These are phyloP conservation scores for Columba janthina DNA, from an alignment of 2,113 vertebrate species.

Conservation along the genomic window DNA sequence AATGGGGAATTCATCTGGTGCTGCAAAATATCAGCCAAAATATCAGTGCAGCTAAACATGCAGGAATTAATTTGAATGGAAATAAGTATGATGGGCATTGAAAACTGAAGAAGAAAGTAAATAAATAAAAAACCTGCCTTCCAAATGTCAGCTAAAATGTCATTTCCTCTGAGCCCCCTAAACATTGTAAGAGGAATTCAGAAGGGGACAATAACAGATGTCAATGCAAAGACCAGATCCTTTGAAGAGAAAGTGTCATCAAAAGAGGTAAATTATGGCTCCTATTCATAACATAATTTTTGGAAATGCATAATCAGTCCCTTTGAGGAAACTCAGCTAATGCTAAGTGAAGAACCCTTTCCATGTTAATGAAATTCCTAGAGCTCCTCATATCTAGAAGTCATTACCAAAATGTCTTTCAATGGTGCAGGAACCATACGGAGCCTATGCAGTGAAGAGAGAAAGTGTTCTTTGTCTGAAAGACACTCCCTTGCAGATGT, in stretches of 20 bases:
- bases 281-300: neutral
- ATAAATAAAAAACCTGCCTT: neutral
- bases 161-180: neutral
- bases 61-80: conserved; percentile 13
- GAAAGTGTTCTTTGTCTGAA: neutral
- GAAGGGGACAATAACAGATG: neutral
- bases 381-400: neutral
- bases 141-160: conserved; percentile 60
- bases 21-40: neutral
- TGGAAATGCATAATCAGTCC: neutral
- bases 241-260: neutral
- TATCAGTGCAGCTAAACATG: neutral
- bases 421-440: neutral
- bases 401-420: neutral
- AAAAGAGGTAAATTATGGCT: neutral
- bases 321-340: neutral
- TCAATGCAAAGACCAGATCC: neutral
- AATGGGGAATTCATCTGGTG: neutral
- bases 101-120: neutral
- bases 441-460: neutral
- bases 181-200: conserved; percentile 8
- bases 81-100: neutral
- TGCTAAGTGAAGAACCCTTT: neutral
- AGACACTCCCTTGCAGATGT: neutral
- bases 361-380: neutral